These are phyloP conservation scores for Elaphurus davidianus DNA, from an alignment of 2,113 vertebrate species.

Conservation along the genomic window DNA sequence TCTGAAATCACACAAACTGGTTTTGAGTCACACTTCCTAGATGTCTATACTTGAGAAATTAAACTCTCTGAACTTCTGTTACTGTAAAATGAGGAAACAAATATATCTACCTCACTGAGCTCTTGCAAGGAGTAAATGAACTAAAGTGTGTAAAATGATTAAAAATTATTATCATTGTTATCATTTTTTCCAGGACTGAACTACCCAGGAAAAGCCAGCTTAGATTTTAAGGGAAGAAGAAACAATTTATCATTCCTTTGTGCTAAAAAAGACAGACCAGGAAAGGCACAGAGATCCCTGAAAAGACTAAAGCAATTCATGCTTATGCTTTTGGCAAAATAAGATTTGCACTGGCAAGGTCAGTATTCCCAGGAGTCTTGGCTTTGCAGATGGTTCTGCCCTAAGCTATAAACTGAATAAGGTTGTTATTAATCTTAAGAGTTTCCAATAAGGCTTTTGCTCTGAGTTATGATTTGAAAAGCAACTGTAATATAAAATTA, in stretches of 20 bases:
- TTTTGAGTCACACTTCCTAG: neutral
- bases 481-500: neutral
- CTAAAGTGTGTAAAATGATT: neutral
- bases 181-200: neutral
- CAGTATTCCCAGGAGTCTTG: neutral
- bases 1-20: neutral
- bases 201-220: neutral
- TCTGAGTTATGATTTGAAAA: conserved; percentile 8
- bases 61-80: neutral
- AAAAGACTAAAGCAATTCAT: neutral
- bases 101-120: neutral
- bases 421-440: conserved; percentile 36
- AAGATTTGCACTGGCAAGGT: neutral
- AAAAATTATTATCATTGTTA: neutral
- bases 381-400: conserved; percentile 21
- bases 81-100: neutral
- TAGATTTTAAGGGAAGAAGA: neutral
- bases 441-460: conserved; percentile 24
- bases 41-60: neutral
- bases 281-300: neutral
- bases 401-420: conserved; percentile 11
- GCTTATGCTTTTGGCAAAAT: neutral
- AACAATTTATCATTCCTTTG: neutral
- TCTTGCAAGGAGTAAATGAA: neutral
- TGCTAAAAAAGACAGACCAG: neutral